Evolutionary conservation across 2,113 vertebrate species (phyloP).

Genomic region (Bufo bufo): DNA sequence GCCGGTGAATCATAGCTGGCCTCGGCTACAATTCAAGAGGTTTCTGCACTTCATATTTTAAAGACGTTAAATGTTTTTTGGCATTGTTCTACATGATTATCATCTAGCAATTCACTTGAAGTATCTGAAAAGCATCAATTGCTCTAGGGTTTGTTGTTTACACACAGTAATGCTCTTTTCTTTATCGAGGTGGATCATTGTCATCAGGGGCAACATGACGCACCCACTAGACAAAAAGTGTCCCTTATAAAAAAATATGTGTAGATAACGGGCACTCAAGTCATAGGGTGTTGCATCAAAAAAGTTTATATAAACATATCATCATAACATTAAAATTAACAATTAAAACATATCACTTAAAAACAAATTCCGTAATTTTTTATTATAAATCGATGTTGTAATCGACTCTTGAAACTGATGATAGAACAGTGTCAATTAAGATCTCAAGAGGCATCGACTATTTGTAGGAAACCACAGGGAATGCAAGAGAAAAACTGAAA

Average conservation of each 20-base stretch:
- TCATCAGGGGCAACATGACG: not conserved
- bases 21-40: conserved; percentile 42
- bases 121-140: conserved; percentile 3
- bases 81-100: conserved; percentile 45
- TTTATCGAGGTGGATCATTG: not conserved
- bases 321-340: no score
- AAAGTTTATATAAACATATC: no score
- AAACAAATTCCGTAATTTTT: no score
- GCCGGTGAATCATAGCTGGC: conserved; percentile 38
- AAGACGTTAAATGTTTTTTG: conserved; percentile 47
- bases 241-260: not conserved
- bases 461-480: no score
- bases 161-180: not conserved
- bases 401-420: no score
- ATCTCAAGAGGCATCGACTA: no score
- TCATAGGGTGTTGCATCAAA: no score
- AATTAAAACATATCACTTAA: no score
- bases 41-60: conserved; percentile 49
- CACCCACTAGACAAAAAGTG: not conserved
- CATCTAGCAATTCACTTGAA: conserved; percentile 37
- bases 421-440: no score
- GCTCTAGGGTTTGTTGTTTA: not conserved
- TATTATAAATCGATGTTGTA: no score
- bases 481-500: no score
- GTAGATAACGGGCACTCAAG: no score